Base-by-base conservation (phyloP, 2,797 vertebrate species). In the Cyclopterus lumpus region DNA sequence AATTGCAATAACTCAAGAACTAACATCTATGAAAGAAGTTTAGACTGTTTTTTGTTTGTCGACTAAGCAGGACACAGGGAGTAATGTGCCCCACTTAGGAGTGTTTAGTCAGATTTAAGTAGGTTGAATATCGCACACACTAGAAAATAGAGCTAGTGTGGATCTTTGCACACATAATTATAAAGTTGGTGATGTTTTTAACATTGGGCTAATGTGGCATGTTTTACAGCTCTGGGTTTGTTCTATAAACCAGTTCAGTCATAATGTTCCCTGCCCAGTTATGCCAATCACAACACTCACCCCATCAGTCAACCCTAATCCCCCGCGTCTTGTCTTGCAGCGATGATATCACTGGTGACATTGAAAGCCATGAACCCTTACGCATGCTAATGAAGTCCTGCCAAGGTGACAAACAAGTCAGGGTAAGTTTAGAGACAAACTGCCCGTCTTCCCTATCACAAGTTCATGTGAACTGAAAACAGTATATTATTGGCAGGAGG, bases 301-400 rank as follows among this genome's bases (percentile, higher is more conserved):
- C 84, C 74, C 67, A 46, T 54, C 48, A n/a, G 76, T 84, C 80
- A 76, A 84, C 57, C 16, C 32, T 54, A 72, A 61, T 83, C 87
- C 88, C 90, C 38, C 1, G 36, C 26, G 86, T 70, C 87, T 87
- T 78, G 88, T 91, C 86, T 74, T 40, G 32, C 64, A 72, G 15
- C 64, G 62, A 88, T 93, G 90, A 94, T 85, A 87, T 93, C 88
- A 91, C 46, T 14, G 48, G 55, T 88, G 86, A 91, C 84, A 83
- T 85, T 72, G 80, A 80, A 89, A 77, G 48, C 71, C 63, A 32
- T 75, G 73, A 88, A 82, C 36, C 71, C 54, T 90, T 85, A 86
- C 44, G 59, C 51, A 48, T 18, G 54, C 67, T 24, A 53, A 71
- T 58, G 32, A 57, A 81, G 78, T 71, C 58, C 59, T 72, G 84